Evolutionary conservation across 2,113 vertebrate species (phyloP), one percentile per base, ranked within the genome.

Genomic region (Alces alces): DNA sequence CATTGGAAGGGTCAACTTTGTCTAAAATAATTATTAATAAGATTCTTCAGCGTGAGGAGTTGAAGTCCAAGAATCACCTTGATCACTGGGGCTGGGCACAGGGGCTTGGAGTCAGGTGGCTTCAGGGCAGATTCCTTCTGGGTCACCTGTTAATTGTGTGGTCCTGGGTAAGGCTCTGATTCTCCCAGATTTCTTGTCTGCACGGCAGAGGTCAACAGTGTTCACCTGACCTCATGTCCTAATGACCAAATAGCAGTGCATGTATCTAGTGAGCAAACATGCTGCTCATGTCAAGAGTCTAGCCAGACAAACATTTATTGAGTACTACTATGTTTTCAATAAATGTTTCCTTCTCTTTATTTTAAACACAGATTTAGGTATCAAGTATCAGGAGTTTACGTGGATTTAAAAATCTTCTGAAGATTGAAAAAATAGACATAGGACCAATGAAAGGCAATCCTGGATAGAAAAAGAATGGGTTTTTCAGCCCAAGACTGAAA

Each of bases 21-120:
- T 95, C 39, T 58, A 21, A 94, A 66, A 96, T 66, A 89, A 54
- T 82, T 86, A 76, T 43, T 43, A 76, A 76, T 43, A 89, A 97
- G 21, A 50, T 80, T 86, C 54, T 86, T 97, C 30, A 64, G 25
- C 5, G 5, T 13, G 45, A 93, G 7, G 16, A 66, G 14, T 7
- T 57, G 33, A 93, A 92, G 57, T 30, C 78, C n/a, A 91, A 61
- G 60, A 91, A 96, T 80, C 11, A 19, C 28, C 8, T 50, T 73
- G 60, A 16, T 78, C 43, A 6, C 3, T 27, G 43, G 8, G 43
- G 2, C 19, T 61, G n/a, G 23, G 21, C 55, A 19, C 2, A 43
- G 57, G n/a, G n/a, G 83, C n/a, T 66, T 57, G 76, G 3, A 86
- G n/a, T 80, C 54, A 82, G 64, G 15, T 47, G n/a, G 93, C 58